Conservation (phyloP, 2,113 vertebrate species). For the Pongo pygmaeus region DNA sequence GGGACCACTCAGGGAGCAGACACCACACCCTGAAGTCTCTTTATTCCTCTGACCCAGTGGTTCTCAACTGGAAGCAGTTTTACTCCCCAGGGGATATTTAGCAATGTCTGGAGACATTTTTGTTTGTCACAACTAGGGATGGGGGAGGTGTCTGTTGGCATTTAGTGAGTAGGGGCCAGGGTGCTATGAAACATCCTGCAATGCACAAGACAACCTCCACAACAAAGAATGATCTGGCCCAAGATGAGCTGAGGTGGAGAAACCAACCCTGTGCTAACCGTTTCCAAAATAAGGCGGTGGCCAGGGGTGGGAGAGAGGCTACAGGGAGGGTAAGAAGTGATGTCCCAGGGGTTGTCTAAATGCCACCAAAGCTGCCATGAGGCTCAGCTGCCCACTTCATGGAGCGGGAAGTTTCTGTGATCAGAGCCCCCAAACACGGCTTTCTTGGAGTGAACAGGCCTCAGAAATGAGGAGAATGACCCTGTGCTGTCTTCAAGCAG, state of each 20-base stretch:
- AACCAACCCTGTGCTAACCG: not conserved
- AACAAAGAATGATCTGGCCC: not conserved
- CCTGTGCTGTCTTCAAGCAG: not conserved
- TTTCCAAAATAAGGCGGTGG: not conserved
- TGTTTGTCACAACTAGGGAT: not conserved
- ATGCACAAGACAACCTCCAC: not conserved
- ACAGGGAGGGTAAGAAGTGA: no score
- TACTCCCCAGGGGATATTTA: not conserved
- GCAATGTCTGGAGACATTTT: not conserved
- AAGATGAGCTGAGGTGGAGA: not conserved
- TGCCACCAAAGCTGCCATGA: not conserved
- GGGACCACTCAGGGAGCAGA: not conserved
- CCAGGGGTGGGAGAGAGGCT: not conserved
- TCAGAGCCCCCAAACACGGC: not conserved
- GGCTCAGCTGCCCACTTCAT: not conserved
- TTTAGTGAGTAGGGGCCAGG: not conserved
- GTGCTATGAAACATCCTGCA: not conserved
- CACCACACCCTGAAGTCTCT: not conserved
- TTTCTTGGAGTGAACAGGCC: not conserved
- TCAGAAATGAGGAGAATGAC: not conserved
- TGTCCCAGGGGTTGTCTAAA: not conserved
- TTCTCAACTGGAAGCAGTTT: not conserved
- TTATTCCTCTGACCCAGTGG: not conserved
- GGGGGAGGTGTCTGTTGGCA: not conserved
- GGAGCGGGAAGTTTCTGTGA: not conserved